Percentiles rank a stretch among this genome's conserved stretches.
Conservation (phyloP, 2,888 invertebrate species). For the Cosmia pyralina region DNA sequence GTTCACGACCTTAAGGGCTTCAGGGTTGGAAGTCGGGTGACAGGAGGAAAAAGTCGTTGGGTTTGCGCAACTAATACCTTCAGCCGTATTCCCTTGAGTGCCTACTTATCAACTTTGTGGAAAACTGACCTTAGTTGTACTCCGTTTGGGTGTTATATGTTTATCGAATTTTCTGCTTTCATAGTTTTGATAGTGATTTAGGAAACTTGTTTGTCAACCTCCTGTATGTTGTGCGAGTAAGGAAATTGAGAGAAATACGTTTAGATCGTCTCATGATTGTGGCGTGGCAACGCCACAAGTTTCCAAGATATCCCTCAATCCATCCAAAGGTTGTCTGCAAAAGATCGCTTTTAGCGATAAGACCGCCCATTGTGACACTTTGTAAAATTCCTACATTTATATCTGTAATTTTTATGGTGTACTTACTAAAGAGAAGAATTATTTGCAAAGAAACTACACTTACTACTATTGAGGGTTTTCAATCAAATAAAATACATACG, state of each 20-base stretch:
- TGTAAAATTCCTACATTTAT: neutral
- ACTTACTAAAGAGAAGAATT: neutral
- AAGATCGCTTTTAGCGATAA: neutral
- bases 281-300: neutral
- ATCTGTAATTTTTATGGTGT: neutral
- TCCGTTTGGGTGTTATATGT: neutral
- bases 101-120: conserved; percentile 1
- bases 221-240: neutral
- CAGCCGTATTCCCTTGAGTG: conserved; percentile 1
- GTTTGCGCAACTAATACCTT: conserved; percentile 33
- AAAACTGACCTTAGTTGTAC: neutral
- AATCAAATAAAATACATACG: no score
- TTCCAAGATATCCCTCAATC: neutral
- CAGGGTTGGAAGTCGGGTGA: conserved; percentile 17
- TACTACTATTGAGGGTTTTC: neutral
- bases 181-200: neutral
- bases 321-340: neutral
- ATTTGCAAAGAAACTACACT: neutral
- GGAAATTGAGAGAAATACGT: no score
- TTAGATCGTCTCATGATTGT: no score
- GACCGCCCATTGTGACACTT: neutral
- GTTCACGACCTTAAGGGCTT: conserved; percentile 18
- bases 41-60: conserved; percentile 27
- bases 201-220: neutral
- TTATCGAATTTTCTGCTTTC: neutral